Evolutionary conservation across 2,797 vertebrate genomes (phyloP), one percentile per base, ranked within the genome.

Genomic region (Silurus aristotelis): DNA sequence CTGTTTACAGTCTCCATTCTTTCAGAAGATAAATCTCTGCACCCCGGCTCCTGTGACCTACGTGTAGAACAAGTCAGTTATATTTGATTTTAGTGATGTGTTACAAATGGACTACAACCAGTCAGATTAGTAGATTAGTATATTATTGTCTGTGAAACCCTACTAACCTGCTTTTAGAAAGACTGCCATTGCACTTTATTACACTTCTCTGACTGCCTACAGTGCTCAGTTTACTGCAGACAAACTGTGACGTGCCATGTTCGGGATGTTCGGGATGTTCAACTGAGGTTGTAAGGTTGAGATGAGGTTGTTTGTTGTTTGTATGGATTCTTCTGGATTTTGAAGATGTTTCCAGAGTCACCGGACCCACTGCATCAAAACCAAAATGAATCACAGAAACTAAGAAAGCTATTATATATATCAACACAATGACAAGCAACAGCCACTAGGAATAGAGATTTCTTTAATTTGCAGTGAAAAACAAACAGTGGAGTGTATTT

Each of bases 401-500:
- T 25, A 77, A 61, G 6, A 22, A 78, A 3, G 7, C 68, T 2
- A 56, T 12, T n/a, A 17, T 17, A 46, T 3, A n/a, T 43, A 67
- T 66, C 17, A 20, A 31, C 25, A 4, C 25, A 73, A 17, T 73
- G 15, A 20, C 22, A 75, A 27, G 43, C 12, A 46, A 56, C 68
- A 48, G 38, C 70, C 85, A 80, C 66, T 87, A 88, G 73, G 19
- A 60, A 79, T 76, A 85, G 78, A 52, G 71, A 46, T 58, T 83
- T 38, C 25, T 71, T 58, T 19, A 19, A 68, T 56, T n/a, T 31
- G 12, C 19, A 12, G 17, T 17, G 56, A 6, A 48, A 31, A 10
- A 48, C 2, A 64, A 2, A 17, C 52, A 70, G 31, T 3, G 17
- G 19, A 43, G 27, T 17, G 3, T 64, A 64, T 64, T 25, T 31